A percentile compares a stretch with the other conserved stretches of the same genome.
phyloP scores from a whole-genome alignment of 2,113 vertebrate genomes.

The Nerophis lumbriciformis region DNA sequence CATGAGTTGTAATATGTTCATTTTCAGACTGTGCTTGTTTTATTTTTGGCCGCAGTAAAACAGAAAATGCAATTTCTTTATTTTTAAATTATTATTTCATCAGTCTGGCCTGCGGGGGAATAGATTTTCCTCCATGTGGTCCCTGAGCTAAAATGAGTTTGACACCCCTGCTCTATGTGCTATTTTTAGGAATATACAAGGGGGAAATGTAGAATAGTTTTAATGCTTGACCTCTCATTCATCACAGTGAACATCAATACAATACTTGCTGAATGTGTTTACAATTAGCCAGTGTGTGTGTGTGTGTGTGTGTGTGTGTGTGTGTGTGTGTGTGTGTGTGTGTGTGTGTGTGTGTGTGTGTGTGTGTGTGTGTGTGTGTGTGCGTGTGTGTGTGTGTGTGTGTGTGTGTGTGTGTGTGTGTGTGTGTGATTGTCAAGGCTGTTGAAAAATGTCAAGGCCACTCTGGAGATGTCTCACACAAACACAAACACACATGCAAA shows the following conservation, averaged over 20 bases:
- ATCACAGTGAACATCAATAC: not conserved
- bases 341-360: conserved; percentile 20
- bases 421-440: conserved; percentile 3
- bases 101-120: too few species aligned
- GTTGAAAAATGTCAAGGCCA: not conserved
- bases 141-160: too few species aligned
- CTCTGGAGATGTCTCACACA: not conserved
- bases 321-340: not conserved
- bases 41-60: too few species aligned
- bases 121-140: too few species aligned
- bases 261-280: not conserved
- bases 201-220: conserved; percentile 57
- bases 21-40: too few species aligned
- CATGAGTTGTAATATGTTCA: too few species aligned
- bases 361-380: not conserved
- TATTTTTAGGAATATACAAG: too few species aligned
- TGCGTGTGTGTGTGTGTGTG: not conserved
- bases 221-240: not conserved
- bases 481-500: not conserved
- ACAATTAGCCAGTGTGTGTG: not conserved
- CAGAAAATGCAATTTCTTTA: too few species aligned
- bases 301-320: not conserved
- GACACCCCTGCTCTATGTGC: too few species aligned
- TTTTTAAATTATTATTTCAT: too few species aligned
- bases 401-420: conserved; percentile 2